Percentiles rank a stretch among this genome's conserved stretches.
Evolutionary conservation across 2,113 vertebrate species (phyloP).

Genomic region (Apteryx mantelli): DNA sequence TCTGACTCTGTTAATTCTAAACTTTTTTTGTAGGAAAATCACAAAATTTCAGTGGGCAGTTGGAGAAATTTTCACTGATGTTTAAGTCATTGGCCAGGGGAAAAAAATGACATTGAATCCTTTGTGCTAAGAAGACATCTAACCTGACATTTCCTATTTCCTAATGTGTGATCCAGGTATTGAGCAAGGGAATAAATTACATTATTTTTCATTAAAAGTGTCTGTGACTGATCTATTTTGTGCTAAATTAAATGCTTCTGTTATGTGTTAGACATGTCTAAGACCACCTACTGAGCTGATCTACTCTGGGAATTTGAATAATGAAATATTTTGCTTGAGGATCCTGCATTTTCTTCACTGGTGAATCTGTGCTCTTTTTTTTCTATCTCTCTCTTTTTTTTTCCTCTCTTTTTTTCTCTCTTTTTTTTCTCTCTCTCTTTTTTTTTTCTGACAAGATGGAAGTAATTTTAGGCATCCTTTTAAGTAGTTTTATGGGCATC

Average conservation of each 20-base stretch:
- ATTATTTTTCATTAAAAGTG: neutral
- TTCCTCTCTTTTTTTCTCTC: too few relatives aligned
- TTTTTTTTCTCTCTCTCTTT: too few relatives aligned
- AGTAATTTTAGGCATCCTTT: neutral
- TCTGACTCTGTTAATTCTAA: neutral
- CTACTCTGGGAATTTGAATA: neutral
- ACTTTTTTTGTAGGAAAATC: neutral
- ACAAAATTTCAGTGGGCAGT: neutral
- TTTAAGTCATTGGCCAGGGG: neutral
- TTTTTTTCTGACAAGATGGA: neutral
- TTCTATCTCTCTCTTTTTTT: too few relatives aligned
- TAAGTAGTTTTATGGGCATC: neutral
- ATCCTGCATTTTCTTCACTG: neutral
- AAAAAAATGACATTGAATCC: neutral
- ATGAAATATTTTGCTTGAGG: neutral
- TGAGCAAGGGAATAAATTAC: neutral
- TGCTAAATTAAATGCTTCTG: neutral
- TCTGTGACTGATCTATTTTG: neutral
- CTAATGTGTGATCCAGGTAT: neutral
- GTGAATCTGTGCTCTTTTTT: too few relatives aligned
- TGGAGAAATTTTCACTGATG: neutral
- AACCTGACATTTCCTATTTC: neutral
- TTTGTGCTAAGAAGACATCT: neutral
- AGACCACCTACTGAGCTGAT: neutral
- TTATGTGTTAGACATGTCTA: neutral